A percentile compares a stretch with the other conserved stretches of the same genome.
Conservation (phyloP, 2,888 invertebrate genomes). For the Drosophila mimica region DNA sequence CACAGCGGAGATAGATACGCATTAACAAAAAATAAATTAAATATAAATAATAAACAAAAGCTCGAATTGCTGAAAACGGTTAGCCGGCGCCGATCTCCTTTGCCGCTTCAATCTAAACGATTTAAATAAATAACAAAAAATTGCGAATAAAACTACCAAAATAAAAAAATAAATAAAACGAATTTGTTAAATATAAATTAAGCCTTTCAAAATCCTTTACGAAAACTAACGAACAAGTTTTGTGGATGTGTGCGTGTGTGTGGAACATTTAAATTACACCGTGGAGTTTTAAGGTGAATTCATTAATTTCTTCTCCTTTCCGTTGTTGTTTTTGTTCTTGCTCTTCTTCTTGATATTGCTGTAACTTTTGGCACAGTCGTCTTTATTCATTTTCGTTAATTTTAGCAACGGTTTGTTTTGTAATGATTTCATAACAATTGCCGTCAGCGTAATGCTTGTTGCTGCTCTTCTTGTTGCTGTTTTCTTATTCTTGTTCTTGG, state of each 20-base stretch:
- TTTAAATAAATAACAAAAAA: constrained; percentile 16
- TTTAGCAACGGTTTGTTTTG: constrained; percentile 68
- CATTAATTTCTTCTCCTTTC: background rate
- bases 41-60: constrained; percentile 11
- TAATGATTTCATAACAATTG: constrained; percentile 81
- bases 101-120: constrained; percentile 24
- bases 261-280: constrained; percentile 4
- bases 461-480: constrained; percentile 29
- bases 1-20: constrained; percentile 56
- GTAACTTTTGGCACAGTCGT: background rate
- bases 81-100: constrained; percentile 13
- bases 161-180: background rate
- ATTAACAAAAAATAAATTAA: constrained; percentile 17
- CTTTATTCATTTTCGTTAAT: constrained; percentile 9
- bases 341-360: constrained; percentile 10
- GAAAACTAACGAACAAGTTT: constrained; percentile 22
- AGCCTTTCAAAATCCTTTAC: background rate
- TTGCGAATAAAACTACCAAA: background rate
- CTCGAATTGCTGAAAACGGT: constrained; percentile 19
- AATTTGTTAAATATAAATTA: background rate
- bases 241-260: background rate
- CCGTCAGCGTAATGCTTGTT: constrained; percentile 61
- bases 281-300: constrained; percentile 15
- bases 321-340: background rate
- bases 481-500: constrained; percentile 16